phyloP scores from a whole-genome alignment of 2,113 vertebrate genomes.

The Oriolus oriolus region DNA sequence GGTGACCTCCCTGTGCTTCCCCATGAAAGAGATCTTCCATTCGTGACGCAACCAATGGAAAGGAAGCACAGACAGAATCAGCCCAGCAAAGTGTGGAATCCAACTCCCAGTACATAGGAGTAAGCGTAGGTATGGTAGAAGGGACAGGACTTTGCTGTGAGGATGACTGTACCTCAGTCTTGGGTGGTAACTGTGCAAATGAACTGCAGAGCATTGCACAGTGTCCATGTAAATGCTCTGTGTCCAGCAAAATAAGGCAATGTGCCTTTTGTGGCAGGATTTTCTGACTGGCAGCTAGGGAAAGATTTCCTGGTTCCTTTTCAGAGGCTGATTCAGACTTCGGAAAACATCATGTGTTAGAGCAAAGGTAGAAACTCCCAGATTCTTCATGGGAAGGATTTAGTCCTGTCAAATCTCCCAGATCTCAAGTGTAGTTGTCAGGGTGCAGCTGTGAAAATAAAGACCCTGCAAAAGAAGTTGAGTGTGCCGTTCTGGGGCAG shows the following conservation, averaged over 20 bases:
- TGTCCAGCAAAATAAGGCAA: neutral
- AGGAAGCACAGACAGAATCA: neutral
- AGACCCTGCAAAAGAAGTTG: neutral
- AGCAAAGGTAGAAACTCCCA: neutral
- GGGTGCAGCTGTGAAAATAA: neutral
- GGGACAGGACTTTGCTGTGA: neutral
- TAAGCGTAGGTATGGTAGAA: neutral
- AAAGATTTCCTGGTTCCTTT: neutral
- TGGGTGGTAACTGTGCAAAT: neutral
- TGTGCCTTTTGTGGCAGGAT: rapidly evolving
- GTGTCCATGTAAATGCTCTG: neutral
- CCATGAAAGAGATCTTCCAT: neutral
- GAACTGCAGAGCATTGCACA: neutral
- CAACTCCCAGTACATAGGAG: neutral
- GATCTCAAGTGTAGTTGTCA: neutral
- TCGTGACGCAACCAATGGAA: neutral
- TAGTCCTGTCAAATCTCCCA: neutral
- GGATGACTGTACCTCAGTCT: neutral
- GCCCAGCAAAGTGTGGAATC: neutral
- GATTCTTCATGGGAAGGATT: neutral
- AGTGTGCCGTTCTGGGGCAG: neutral
- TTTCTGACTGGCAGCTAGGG: neutral
- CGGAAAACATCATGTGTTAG: neutral
- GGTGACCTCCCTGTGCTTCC: slow-evolving; percentile 39
- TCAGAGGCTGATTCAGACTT: neutral